Conservation (phyloP, 2,113 vertebrate genomes). For the Colius striatus region DNA sequence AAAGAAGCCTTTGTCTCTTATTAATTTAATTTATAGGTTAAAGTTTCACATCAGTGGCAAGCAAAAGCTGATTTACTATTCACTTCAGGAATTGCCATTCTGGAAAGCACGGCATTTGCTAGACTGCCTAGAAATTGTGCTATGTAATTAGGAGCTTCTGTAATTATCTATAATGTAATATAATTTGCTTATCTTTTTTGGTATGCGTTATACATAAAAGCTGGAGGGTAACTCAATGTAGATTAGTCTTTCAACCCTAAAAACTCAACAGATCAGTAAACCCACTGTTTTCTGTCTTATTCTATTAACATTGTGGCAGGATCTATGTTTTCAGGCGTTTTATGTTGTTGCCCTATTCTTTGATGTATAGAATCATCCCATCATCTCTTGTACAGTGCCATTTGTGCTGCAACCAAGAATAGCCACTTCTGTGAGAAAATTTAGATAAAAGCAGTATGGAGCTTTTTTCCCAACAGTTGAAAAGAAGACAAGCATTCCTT, state of each 20-base stretch:
- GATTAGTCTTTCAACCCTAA: constrained; percentile 18
- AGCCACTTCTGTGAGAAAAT: background rate
- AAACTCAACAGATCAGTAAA: background rate
- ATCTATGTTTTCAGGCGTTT: background rate
- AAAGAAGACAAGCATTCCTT: background rate
- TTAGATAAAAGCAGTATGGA: background rate
- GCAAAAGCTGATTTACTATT: constrained; percentile 63
- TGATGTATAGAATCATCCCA: rapidly evolving
- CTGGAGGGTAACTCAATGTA: background rate
- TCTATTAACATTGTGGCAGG: background rate
- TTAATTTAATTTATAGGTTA: constrained; percentile 76
- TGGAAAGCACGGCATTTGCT: background rate
- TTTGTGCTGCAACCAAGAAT: background rate
- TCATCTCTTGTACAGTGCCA: background rate
- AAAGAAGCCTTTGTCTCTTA: constrained; percentile 74
- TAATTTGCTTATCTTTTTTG: constrained; percentile 10
- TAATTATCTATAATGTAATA: background rate
- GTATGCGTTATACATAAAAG: background rate
- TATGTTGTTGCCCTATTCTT: background rate
- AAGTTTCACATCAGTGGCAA: constrained; percentile 68
- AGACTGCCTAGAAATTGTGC: background rate
- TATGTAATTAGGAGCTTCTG: constrained; percentile 52
- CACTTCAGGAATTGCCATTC: constrained; percentile 43
- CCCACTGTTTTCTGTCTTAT: background rate
- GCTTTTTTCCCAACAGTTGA: background rate